Evolutionary conservation across 2,888 invertebrate genomes (phyloP), one percentile per base, ranked within the genome.

Genomic region (Drosophila rubida): DNA sequence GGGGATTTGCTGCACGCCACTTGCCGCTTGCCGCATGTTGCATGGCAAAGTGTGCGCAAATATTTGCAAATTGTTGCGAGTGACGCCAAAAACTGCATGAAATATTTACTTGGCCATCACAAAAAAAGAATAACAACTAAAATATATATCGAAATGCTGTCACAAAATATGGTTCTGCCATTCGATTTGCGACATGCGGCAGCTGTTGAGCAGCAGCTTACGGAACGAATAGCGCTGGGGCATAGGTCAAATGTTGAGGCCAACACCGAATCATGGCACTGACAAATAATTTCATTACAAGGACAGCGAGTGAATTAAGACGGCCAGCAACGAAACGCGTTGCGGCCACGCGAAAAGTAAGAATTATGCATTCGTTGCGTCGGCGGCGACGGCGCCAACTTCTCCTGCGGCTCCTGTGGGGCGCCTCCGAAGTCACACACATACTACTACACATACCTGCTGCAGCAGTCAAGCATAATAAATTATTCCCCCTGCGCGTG

Each of bases 221-320:
- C 44, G 13, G 16, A 8, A 7, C 5, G 44, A 4, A 30, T 6
- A 9, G 37, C 49, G 11, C 8, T 9, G 11, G 35, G 5, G 9
- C 60, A 32, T 32, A 27, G 37, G 37, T 58, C 57, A 41, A 8
- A 8, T 37, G 55, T 30, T 42, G 25, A 27, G 48, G 42, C 30
- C 19, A 27, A 32, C 11, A n/a, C 11, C 11, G 32, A 79, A 69
- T 69, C 71, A 66, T 53, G 55, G 45, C 69, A 74, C 50, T 73
- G 83, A 76, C 87, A 81, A 84, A 87, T 84, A 80, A 88, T 87
- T 88, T 76, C 78, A 87, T 80, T 79, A 79, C 71, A 64, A 59
- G 64, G 77, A 71, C 69, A 60, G 50, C 58, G 54, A 68, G 46
- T 66, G 69, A 83, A 78, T 80, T 75, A 80, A 83, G 78, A 69